Evolutionary conservation across 2,888 invertebrate genomes (phyloP).

Genomic region (Ctenicera cuprea): DNA sequence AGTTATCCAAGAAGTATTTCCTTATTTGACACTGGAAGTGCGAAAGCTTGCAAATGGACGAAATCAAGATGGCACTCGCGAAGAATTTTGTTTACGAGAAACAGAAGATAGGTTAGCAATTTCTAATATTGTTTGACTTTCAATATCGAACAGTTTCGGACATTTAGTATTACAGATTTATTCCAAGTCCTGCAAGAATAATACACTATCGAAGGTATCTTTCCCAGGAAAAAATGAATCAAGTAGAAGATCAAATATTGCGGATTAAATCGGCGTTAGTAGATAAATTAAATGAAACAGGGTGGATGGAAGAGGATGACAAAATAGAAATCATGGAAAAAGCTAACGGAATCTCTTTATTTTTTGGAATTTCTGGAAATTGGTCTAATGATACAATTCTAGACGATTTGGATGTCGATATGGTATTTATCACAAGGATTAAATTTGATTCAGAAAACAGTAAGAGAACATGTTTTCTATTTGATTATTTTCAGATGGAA

Average conservation of each 20-base stretch:
- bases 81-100: not conserved
- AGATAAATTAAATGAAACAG: constrained; percentile 49
- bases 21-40: constrained; percentile 26
- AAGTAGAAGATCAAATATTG: constrained; percentile 57
- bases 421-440: constrained; percentile 24
- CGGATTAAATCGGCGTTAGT: constrained; percentile 58
- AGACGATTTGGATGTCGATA: constrained; percentile 58
- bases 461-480: not conserved
- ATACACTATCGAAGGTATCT: constrained; percentile 22
- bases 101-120: not conserved
- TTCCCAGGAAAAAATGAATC: constrained; percentile 31
- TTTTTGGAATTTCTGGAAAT: constrained; percentile 60
- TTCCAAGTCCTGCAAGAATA: constrained; percentile 6
- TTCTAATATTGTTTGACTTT: not conserved
- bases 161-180: constrained; percentile 3
- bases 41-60: constrained; percentile 2
- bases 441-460: constrained; percentile 1
- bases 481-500: constrained; percentile 11
- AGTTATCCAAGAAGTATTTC: constrained; percentile 54
- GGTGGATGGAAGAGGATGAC: constrained; percentile 60
- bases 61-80: not conserved
- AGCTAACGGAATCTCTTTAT: constrained; percentile 54
- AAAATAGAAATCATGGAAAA: constrained; percentile 53
- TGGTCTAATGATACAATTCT: constrained; percentile 59
- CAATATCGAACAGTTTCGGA: not conserved